These are phyloP conservation scores for Bimastos eiseni DNA, from an alignment of 2,888 invertebrate species.

Conservation along the genomic window DNA sequence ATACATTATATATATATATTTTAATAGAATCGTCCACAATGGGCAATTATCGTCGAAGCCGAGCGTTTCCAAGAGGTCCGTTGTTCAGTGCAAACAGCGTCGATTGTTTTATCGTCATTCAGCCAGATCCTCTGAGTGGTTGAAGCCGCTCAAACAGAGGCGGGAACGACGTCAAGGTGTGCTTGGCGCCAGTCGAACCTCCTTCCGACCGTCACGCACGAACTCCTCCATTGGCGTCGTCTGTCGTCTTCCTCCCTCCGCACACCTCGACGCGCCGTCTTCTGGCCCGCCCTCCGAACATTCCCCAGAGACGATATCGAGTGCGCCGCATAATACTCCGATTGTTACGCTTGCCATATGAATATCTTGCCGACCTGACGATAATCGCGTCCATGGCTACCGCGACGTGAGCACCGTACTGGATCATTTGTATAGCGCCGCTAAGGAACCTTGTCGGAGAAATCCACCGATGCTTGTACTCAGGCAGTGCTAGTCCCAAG, in stretches of 20 bases:
- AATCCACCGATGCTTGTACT: too few species aligned
- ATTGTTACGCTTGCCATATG: background rate
- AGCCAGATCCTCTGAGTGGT: background rate
- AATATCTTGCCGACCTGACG: background rate
- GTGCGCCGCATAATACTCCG: background rate
- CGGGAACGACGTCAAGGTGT: slow-evolving; percentile 13
- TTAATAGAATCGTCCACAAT: background rate
- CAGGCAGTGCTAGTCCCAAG: too few species aligned
- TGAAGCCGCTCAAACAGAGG: background rate
- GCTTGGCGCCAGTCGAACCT: background rate
- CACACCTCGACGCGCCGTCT: background rate
- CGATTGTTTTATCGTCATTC: background rate
- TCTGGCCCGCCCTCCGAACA: too few species aligned
- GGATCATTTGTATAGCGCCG: background rate
- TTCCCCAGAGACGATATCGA: background rate
- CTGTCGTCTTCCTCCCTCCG: background rate
- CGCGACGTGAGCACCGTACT: background rate
- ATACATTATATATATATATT: background rate
- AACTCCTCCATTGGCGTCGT: background rate
- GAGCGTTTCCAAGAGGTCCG: background rate
- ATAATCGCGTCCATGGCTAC: background rate
- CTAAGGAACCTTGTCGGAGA: background rate
- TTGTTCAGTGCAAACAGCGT: background rate
- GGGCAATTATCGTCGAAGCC: background rate
- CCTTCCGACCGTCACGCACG: background rate